phyloP scores from a whole-genome alignment of 2,797 vertebrate species.

The Orientallactaga sibirica region DNA sequence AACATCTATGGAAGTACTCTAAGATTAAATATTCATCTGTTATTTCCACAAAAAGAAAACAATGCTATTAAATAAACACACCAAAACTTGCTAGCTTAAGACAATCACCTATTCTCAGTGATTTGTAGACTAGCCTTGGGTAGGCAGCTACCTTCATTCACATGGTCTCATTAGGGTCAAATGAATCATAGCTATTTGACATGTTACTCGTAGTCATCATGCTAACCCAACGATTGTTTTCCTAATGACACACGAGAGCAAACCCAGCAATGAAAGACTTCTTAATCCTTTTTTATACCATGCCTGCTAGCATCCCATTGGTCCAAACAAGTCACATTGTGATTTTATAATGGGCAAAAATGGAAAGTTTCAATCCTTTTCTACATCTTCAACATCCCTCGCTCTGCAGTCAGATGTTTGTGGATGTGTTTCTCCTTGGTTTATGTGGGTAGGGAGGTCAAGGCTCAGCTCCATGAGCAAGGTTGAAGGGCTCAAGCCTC shows the following conservation, averaged over 20 bases:
- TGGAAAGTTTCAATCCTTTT: not conserved
- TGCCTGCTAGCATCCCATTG: not conserved
- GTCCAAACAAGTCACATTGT: not conserved
- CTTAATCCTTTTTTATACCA: not conserved
- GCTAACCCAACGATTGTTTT: not conserved
- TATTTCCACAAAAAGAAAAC: not conserved
- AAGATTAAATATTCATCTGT: not conserved
- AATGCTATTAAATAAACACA: constrained; percentile 25
- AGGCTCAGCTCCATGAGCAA: not conserved
- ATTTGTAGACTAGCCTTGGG: not conserved
- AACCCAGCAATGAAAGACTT: not conserved
- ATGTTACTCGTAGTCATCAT: not conserved
- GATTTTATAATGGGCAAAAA: not conserved
- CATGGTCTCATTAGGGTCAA: not conserved
- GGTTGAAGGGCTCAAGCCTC: no score
- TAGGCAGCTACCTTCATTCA: not conserved
- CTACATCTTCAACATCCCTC: not conserved
- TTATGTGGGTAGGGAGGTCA: not conserved
- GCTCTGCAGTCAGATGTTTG: not conserved
- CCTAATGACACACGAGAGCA: not conserved
- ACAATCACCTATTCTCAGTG: not conserved
- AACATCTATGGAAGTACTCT: not conserved
- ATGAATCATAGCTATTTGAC: not conserved
- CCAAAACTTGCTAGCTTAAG: not conserved
- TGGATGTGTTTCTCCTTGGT: not conserved